A percentile compares a stretch with the other conserved stretches of the same genome.
Conservation (phyloP, 2,113 vertebrate species). For the Chascanopsetta lugubris region DNA sequence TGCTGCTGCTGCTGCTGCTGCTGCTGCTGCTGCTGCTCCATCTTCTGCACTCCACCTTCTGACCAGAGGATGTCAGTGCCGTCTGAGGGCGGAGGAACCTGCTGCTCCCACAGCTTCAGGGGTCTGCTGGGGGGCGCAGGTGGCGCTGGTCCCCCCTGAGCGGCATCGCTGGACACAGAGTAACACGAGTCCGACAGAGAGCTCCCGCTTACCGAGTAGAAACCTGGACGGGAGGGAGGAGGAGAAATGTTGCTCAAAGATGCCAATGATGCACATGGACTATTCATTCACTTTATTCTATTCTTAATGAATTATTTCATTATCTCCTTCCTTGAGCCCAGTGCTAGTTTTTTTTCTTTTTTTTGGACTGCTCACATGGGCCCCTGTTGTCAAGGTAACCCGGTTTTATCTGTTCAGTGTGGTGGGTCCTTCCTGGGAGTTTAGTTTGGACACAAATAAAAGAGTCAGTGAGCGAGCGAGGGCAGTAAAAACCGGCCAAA, state of each 20-base stretch:
- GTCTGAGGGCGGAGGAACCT: slow-evolving; percentile 69
- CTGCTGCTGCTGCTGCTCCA: slow-evolving; percentile 40
- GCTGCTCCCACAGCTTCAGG: slow-evolving; percentile 69
- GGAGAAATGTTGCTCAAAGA: too few relatives aligned
- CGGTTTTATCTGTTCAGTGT: neutral
- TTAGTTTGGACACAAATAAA: neutral
- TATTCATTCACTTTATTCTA: neutral
- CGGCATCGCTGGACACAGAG: slow-evolving; percentile 83
- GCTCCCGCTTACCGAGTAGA: slow-evolving; percentile 86
- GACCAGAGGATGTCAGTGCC: slow-evolving; percentile 78
- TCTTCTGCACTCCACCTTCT: slow-evolving; percentile 64
- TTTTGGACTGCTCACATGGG: neutral
- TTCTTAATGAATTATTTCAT: neutral
- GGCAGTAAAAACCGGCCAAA: slow-evolving; percentile 22
- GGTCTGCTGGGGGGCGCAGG: slow-evolving; percentile 49
- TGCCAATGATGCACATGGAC: too few relatives aligned
- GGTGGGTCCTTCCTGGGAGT: neutral
- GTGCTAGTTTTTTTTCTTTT: neutral
- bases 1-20: slow-evolving; percentile 36
- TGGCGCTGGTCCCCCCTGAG: slow-evolving; percentile 58
- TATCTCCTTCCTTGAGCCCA: neutral
- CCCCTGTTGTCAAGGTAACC: slow-evolving; percentile 3
- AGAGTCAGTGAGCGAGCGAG: neutral
- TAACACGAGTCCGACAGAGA: slow-evolving; percentile 85
- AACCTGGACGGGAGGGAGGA: slow-evolving; percentile 68